Percentiles rank a stretch among this genome's conserved stretches.
Evolutionary conservation across 64 coral and sea anemone genomes (phyloP).

Genomic region (Anthopleura sola): DNA sequence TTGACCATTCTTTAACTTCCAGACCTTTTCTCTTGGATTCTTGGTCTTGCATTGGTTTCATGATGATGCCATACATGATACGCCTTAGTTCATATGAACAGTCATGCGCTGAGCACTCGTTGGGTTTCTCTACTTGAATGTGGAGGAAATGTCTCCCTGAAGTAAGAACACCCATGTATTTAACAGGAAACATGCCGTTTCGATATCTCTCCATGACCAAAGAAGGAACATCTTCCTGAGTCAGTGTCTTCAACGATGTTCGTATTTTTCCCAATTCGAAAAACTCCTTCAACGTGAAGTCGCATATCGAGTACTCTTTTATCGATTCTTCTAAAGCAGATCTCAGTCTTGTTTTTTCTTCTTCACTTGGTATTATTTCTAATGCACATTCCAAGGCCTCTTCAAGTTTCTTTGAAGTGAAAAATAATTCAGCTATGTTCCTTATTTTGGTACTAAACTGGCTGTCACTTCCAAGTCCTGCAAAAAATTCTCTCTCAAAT

Average conservation of each 20-base stretch:
- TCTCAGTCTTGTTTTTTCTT: constrained; percentile 9
- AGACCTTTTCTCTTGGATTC: neutral
- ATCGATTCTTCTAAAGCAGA: constrained; percentile 42
- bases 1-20: constrained; percentile 48
- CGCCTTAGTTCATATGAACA: constrained; percentile 47
- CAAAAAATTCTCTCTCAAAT: constrained; percentile 41
- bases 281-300: constrained; percentile 32
- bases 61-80: constrained; percentile 49
- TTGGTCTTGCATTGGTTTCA: neutral
- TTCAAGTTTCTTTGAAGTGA: constrained; percentile 9
- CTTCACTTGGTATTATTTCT: neutral
- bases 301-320: constrained; percentile 44
- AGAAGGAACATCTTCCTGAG: neutral
- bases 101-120: constrained; percentile 45
- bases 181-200: constrained; percentile 43
- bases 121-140: constrained; percentile 55
- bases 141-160: constrained; percentile 29
- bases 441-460: constrained; percentile 37
- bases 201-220: constrained; percentile 48
- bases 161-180: constrained; percentile 43
- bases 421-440: constrained; percentile 30
- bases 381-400: constrained; percentile 44
- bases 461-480: neutral
- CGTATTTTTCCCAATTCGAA: constrained; percentile 21
- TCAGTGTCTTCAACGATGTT: constrained; percentile 28